Conservation (phyloP, 2,797 vertebrate genomes). For the Acanthurus leucopareius region DNA sequence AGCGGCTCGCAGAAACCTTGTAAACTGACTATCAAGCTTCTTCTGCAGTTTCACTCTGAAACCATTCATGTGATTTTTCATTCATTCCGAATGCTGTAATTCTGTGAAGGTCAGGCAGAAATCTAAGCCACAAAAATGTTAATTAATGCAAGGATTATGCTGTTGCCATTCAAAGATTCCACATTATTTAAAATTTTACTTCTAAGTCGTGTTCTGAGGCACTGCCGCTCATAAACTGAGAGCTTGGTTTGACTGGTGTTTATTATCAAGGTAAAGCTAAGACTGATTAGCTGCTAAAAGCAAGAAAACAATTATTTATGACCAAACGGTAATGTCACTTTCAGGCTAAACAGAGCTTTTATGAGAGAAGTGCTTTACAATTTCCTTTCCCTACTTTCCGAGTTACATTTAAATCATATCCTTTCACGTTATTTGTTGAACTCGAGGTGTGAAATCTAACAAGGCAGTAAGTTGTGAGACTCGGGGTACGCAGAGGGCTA, state of each 20-base stretch:
- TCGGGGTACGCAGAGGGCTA: slow-evolving; percentile 71
- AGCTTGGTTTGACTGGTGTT: slow-evolving; percentile 9
- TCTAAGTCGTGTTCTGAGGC: slow-evolving; percentile 3
- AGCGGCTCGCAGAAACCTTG: slow-evolving; percentile 10
- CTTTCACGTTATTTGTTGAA: slow-evolving; percentile 73
- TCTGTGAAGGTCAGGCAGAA: slow-evolving; percentile 63
- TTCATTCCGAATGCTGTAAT: slow-evolving; percentile 35
- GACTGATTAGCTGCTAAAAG: slow-evolving; percentile 28
- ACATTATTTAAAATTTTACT: slow-evolving; percentile 25
- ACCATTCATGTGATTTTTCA: slow-evolving; percentile 33
- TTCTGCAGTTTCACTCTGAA: slow-evolving; percentile 16
- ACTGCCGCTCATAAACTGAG: neutral
- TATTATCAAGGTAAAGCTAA: slow-evolving; percentile 23
- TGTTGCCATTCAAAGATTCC: slow-evolving; percentile 15
- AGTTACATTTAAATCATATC: slow-evolving; percentile 55
- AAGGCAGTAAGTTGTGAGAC: slow-evolving; percentile 74
- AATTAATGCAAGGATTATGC: slow-evolving; percentile 66
- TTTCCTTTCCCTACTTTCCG: slow-evolving; percentile 28
- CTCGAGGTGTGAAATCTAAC: slow-evolving; percentile 73
- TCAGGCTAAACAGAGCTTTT: slow-evolving; percentile 31
- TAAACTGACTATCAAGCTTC: neutral
- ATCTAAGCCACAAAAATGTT: slow-evolving; percentile 64
- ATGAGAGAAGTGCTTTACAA: slow-evolving; percentile 9
- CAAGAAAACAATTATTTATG: slow-evolving; percentile 30
- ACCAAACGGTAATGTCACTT: slow-evolving; percentile 50